Base-by-base conservation (phyloP, 1,140 invertebrate genomes). In the Euglossa dilemma region DNA sequence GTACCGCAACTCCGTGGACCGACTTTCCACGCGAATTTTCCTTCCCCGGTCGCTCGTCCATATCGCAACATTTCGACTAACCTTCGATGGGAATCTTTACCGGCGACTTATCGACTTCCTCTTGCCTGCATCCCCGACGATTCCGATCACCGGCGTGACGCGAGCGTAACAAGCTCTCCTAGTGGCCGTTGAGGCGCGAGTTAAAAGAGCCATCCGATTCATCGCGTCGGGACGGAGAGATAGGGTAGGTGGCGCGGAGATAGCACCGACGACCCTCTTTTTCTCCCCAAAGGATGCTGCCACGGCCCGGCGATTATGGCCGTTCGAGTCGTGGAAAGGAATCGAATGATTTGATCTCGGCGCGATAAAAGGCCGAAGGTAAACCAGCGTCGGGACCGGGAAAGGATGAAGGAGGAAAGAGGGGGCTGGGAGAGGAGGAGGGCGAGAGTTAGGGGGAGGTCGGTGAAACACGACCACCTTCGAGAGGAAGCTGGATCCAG, bases 271-370 rank as follows among this genome's bases (percentile, higher is more conserved):
- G 84, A 89, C 80, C 87, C 87, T 88, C 87, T 84, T 88, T 86
- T 88, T 84, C 84, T 79, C 25, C 75, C 71, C 12, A 9, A 45
- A 12, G 11, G 28, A 63, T 82, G 63, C 67, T 76, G 77, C 71
- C 82, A 73, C 36, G 76, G 85, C 80, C 67, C 77, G 80, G 79
- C 78, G 89, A 90, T 90, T 90, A 90, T 88, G 87, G 89, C 86
- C 87, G 85, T 90, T 90, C 89, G 86, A 84, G 79, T 87, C 86
- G 84, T 78, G 85, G 72, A 86, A 90, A 89, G 86, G 88, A 90
- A 90, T 87, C 86, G 86, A 88, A 88, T 91, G 89, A 92, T 93
- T 93, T 92, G 91, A 93, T 93, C 89, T 74, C 71, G 88, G 77
- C 69, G 71, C 86, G 91, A 92, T 93, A 93, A 92, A 87, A 77